A percentile compares a stretch with the other conserved stretches of the same genome.
phyloP scores from a whole-genome alignment of 2,797 vertebrate genomes.

The Argentina silus region DNA sequence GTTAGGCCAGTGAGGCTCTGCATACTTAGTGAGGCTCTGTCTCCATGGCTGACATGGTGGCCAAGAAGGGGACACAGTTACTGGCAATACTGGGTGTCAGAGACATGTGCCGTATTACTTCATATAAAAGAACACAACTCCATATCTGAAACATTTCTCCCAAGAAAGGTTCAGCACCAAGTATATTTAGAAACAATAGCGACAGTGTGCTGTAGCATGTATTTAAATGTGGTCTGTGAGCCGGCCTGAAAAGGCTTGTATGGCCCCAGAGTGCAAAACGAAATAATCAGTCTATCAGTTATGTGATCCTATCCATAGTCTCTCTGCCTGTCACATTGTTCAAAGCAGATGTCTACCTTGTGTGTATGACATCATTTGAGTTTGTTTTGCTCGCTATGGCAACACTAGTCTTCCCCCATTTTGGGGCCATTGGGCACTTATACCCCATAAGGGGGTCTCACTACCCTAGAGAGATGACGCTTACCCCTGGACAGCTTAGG shows the following conservation, averaged over 20 bases:
- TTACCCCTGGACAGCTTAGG: background rate
- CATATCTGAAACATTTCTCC: conserved; percentile 51
- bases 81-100: conserved; percentile 44
- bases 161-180: conserved; percentile 59
- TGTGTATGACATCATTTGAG: conserved; percentile 32
- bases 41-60: conserved; percentile 40
- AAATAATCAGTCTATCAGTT: conserved; percentile 25
- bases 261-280: conserved; percentile 32
- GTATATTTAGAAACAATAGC: conserved; percentile 24
- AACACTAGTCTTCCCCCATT: conserved; percentile 8
- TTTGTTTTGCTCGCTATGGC: conserved; percentile 29
- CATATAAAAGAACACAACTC: conserved; percentile 49
- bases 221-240: too few relatives aligned
- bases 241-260: too few relatives aligned
- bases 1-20: background rate
- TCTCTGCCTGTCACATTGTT: conserved; percentile 9
- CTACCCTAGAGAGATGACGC: conserved; percentile 17
- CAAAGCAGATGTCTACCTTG: conserved; percentile 21
- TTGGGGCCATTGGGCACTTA: conserved; percentile 12
- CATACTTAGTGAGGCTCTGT: conserved; percentile 54
- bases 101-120: background rate
- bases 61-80: conserved; percentile 58
- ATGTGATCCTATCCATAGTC: conserved; percentile 27
- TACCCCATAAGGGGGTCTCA: conserved; percentile 22
- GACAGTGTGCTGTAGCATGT: too few relatives aligned